Evolutionary conservation across 2,888 invertebrate species (phyloP), one percentile per base, ranked within the genome.

Genomic region (Ommatoiulus sabulosus): DNA sequence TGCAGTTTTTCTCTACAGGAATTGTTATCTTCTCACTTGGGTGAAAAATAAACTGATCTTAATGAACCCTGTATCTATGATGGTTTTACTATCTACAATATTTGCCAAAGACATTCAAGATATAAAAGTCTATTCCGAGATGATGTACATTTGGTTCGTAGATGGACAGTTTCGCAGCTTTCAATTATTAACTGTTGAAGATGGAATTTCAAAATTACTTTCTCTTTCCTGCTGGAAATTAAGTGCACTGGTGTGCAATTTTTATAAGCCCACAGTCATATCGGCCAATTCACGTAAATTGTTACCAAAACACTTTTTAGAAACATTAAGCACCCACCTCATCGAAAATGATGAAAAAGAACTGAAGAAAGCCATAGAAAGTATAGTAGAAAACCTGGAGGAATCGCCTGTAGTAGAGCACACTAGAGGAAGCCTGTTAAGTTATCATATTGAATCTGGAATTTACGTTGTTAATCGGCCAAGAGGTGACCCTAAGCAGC

Each of bases 401-500:
- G 35, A 35, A 43, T 8, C 4, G 35, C 80, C 80, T 15, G 35
- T 12, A 5, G 15, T 35, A 15, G 24, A 10, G 7, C 3, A 24
- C n/a, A 24, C 72, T 72, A 72, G 24, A 24, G 72, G 72, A 20
- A 5, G 12, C 20, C 86, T 44, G 24, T 3, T 17, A 8, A n/a
- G 8, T 86, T 87, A 87, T 35, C 57, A 44, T 7, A 57, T 87
- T n/a, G 87, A 87, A 63, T 87, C 87, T n/a, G 87, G 87, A 87
- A 87, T 87, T n/a, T 87, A 87, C n/a, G 43, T 87, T 1, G 87
- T 87, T 20, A 87, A 87, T 57, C 87, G 87, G 1, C 87, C 87
- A 10, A 43, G 35, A 12, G 35, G 86, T 86, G 86, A 86, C n/a
- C 10, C 46, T 17, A 44, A 46, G 44, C 24, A 20, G 6, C n/a